Base-by-base conservation (phyloP, 2,113 vertebrate genomes). In the Hypanus sabinus region DNA sequence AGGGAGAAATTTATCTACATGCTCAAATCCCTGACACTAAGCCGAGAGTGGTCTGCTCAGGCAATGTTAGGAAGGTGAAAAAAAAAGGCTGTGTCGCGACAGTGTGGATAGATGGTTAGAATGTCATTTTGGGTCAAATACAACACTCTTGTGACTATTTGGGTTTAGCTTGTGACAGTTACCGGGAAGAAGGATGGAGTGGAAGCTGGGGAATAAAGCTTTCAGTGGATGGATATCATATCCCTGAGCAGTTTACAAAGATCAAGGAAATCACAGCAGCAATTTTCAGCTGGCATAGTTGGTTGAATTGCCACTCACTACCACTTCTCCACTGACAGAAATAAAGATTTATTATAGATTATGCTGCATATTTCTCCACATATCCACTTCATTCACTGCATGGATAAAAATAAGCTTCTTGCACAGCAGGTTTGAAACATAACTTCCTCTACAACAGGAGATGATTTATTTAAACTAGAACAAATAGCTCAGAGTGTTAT, bases 401-500 rank as follows among this genome's bases (percentile, higher is more conserved):
- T 8, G 36, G 68, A 16, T 55, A 73, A 73, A 46, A 93, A 93
- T 75, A 93, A 93, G 24, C 91, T 30, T 93, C 68, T 46, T 36
- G 36, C 33, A 46, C 36, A 55, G 9, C 68, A 93, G 60, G 57
- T 65, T 90, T 90, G 85, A 90, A 90, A 93, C 38, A 73, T 73
- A 71, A 55, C 70, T 75, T 93, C 38, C 36, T 73, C 68, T 93
- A 70, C 27, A 46, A 55, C 36, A 93, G 38, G 68, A 55, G 91
- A 73, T 55, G 36, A 75, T 75, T 75, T 93, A 75, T 93, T 73
- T 71, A 75, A 71, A 14, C 70, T 55, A 38, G 18, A 70, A 92
- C 65, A 92, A 92, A 92, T 38, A 93, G 68, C 91, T 93, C 65
- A 70, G 68, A 55, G 70, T 93, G 11, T 36, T 75, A 75, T 38